phyloP scores from a whole-genome alignment of 1,140 invertebrate species.

The Lethocerus indicus region DNA sequence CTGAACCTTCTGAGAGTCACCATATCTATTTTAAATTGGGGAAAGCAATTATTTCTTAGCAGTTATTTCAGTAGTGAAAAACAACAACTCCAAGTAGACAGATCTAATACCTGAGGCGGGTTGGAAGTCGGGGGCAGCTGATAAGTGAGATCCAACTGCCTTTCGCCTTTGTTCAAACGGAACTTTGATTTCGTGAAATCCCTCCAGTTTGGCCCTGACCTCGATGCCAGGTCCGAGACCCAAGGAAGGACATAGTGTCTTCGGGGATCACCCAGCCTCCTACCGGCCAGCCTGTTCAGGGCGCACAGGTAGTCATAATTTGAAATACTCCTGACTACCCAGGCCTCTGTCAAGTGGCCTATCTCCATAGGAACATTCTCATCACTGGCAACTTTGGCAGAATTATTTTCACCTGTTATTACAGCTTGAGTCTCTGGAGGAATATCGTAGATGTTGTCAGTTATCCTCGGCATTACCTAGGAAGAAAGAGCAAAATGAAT shows the following conservation, averaged over 20 bases:
- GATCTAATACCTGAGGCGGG: constrained; percentile 22
- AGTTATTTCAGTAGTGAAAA: too few relatives aligned
- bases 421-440: constrained; percentile 1
- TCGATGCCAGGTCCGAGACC: constrained; percentile 82
- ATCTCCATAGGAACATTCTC: constrained; percentile 1
- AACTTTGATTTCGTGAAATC: constrained; percentile 92
- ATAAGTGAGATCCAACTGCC: constrained; percentile 86
- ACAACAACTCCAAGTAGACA: too few relatives aligned
- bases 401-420: not conserved
- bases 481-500: too few relatives aligned
- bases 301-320: constrained; percentile 88
- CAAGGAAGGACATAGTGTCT: constrained; percentile 94
- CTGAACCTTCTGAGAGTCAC: too few relatives aligned
- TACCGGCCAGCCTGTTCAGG: constrained; percentile 68
- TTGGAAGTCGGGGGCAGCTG: constrained; percentile 24
- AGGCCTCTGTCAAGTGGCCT: constrained; percentile 27
- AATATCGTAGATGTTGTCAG: constrained; percentile 7
- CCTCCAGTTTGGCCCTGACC: constrained; percentile 67
- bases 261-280: constrained; percentile 54
- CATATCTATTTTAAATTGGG: too few relatives aligned
- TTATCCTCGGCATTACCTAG: constrained; percentile 10
- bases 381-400: not conserved
- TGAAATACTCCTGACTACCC: constrained; percentile 66
- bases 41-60: too few relatives aligned
- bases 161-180: constrained; percentile 88